Evolutionary conservation across 2,113 vertebrate genomes (phyloP).

Genomic region (Addax nasomaculatus): DNA sequence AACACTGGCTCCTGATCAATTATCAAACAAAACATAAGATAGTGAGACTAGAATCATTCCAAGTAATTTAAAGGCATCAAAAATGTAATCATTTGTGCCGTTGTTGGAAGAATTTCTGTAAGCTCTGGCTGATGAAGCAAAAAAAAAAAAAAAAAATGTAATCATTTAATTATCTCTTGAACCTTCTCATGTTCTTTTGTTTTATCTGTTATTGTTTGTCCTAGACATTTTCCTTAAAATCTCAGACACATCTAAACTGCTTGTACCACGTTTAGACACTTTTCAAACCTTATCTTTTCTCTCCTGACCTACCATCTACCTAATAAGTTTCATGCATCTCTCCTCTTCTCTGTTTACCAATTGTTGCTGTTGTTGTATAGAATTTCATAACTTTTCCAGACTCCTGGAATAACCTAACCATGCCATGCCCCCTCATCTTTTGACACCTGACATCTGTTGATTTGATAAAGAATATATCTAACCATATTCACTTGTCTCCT

Average conservation of each 20-base stretch:
- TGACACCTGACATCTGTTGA: not conserved
- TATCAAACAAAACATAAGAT: not conserved
- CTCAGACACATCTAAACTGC: not conserved
- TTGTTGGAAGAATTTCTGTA: too few relatives aligned
- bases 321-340: not conserved
- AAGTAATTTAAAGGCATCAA: not conserved
- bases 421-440: not conserved
- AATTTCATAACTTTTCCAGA: not conserved
- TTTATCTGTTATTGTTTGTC: not conserved
- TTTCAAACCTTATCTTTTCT: not conserved
- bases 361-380: not conserved
- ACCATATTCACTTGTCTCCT: not conserved
- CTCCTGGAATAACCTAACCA: not conserved
- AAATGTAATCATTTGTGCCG: not conserved
- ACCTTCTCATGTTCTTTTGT: not conserved
- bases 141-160: too few relatives aligned
- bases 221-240: not conserved
- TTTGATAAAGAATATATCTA: not conserved
- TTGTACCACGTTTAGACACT: not conserved
- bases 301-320: not conserved
- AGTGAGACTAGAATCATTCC: not conserved
- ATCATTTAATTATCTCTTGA: not conserved
- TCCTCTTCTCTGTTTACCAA: not conserved
- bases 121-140: too few relatives aligned
- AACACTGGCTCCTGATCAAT: not conserved